Percentiles rank a stretch among this genome's conserved stretches.
Conservation (phyloP, 2,888 invertebrate genomes). For the Cinara cedri region DNA sequence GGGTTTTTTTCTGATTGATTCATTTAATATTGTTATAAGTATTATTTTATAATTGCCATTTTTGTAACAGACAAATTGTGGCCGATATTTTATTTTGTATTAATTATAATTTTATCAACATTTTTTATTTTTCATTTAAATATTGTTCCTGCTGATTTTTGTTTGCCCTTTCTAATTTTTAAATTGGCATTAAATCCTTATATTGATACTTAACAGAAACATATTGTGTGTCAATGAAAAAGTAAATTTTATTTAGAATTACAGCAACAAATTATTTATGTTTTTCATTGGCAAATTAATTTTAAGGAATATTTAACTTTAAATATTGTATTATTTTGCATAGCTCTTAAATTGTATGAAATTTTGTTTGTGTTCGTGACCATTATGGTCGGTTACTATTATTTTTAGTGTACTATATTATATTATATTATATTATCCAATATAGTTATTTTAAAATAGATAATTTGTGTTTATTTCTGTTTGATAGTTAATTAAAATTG, state of each 20-base stretch:
- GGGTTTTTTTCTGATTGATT: too few species aligned
- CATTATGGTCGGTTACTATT: neutral
- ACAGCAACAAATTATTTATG: neutral
- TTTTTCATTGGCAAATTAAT: neutral
- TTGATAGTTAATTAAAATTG: constrained; percentile 8
- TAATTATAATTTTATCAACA: neutral
- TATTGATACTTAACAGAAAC: neutral
- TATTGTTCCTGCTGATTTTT: constrained; percentile 12
- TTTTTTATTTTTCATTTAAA: neutral
- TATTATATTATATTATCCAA: too few species aligned
- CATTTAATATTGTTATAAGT: too few species aligned
- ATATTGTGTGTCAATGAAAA: neutral
- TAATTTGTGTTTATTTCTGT: neutral
- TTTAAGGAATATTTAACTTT: neutral
- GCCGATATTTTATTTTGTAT: neutral
- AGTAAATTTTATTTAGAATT: neutral
- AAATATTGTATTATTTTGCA: neutral
- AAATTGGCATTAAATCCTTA: neutral
- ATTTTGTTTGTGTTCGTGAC: constrained; percentile 12
- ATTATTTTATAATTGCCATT: too few species aligned
- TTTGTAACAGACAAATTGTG: neutral
- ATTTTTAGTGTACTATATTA: neutral
- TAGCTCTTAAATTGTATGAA: neutral
- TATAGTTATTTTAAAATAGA: neutral
- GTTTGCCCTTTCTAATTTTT: neutral